phyloP scores from a whole-genome alignment of 2,113 vertebrate genomes.

The Syngnathus floridae region DNA sequence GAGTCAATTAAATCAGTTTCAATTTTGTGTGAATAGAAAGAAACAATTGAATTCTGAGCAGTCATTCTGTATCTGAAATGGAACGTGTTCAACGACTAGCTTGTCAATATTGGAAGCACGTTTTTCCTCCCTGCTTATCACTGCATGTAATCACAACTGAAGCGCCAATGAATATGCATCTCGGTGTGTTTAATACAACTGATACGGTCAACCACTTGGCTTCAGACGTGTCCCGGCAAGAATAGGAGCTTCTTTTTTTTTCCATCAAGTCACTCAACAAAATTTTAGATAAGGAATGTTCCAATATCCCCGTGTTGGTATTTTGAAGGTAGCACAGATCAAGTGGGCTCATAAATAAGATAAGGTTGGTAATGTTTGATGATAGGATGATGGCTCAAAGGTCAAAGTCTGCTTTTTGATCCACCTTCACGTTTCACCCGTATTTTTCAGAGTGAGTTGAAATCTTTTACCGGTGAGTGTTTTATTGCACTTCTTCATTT shows the following conservation, averaged over 20 bases:
- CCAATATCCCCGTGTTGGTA: neutral
- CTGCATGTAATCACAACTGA: neutral
- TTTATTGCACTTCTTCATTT: conserved; percentile 18
- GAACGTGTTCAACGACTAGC: neutral
- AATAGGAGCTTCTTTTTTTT: neutral
- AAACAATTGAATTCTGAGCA: neutral
- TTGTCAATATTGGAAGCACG: neutral
- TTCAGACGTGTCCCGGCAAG: neutral
- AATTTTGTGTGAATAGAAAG: neutral
- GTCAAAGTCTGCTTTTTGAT: conserved; percentile 37
- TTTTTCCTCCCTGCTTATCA: neutral
- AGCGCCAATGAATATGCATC: neutral
- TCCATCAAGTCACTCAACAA: neutral
- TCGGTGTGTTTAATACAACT: neutral
- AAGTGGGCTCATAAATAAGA: conserved; percentile 16
- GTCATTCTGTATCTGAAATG: neutral
- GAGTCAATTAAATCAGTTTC: neutral
- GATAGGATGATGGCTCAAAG: conserved; percentile 52
- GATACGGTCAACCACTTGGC: neutral
- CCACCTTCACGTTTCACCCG: conserved; percentile 16
- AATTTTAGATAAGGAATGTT: neutral
- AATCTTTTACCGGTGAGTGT: conserved; percentile 41
- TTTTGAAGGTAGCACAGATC: conserved; percentile 1
- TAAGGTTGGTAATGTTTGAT: conserved; percentile 68
- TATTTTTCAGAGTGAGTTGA: conserved; percentile 10